Conservation (phyloP, 2,797 vertebrate genomes). For the Sebastes elongatus region DNA sequence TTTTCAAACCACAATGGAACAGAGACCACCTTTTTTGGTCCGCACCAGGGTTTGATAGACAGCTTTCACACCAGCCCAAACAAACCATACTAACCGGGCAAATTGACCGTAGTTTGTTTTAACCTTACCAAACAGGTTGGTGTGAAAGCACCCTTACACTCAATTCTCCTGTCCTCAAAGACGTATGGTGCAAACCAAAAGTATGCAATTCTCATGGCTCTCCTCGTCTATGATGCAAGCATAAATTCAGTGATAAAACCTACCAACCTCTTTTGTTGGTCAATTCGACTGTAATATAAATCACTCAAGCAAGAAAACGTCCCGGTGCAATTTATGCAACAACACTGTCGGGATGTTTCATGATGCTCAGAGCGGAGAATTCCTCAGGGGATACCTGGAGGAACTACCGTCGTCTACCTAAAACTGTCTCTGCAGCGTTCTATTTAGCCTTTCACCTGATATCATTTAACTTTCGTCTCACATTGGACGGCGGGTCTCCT, state of each 20-base stretch:
- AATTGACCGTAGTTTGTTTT: neutral
- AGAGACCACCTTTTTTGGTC: too few species aligned
- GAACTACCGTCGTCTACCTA: neutral
- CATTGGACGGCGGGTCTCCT: constrained; percentile 10
- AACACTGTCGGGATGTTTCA: neutral
- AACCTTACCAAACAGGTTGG: neutral
- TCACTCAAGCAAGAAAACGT: neutral
- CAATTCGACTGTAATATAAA: neutral
- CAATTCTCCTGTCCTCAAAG: neutral
- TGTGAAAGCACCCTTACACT: neutral
- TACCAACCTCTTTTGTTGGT: neutral
- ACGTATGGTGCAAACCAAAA: neutral
- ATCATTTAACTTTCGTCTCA: constrained; percentile 22
- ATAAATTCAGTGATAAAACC: neutral
- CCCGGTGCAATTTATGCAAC: neutral
- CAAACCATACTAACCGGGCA: too few species aligned
- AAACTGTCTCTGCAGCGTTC: neutral
- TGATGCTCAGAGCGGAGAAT: neutral
- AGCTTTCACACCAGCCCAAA: too few species aligned
- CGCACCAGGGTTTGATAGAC: too few species aligned
- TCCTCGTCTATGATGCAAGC: neutral
- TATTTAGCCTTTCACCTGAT: constrained; percentile 7
- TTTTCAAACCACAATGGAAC: accelerated
- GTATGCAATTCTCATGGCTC: neutral
- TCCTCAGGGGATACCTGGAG: neutral